Evolutionary conservation across 1,140 invertebrate genomes (phyloP), one percentile per base, ranked within the genome.

Genomic region (Drosophila micromelanica): DNA sequence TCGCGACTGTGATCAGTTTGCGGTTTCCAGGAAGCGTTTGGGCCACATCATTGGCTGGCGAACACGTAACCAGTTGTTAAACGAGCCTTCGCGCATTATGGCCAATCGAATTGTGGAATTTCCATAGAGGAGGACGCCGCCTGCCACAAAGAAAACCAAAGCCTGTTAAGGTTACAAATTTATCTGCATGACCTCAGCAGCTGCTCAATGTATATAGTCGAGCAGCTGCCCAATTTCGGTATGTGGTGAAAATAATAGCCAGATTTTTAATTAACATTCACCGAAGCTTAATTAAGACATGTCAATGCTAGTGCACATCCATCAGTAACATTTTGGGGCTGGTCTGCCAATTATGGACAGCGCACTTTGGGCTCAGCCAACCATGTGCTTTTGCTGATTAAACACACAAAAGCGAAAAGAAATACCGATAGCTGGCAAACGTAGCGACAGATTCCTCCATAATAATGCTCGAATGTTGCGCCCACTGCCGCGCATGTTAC

Each of bases 21-120:
- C 49, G 59, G 64, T 51, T 87, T 82, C 75, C 82, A 86, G 82
- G 82, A 86, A 86, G 78, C 64, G 69, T 68, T 70, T 82, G 71
- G 78, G 51, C 64, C 59, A 56, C 46, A 63, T 42, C 54, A 62
- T 54, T 42, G 64, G 64, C 54, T 59, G 59, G 46, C 35, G 49
- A 52, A 75, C 63, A 85, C 80, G 82, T 86, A 86, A 86, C 82
- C 67, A 78, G 78, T 86, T 78, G 82, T 82, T 84, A 86, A 86
- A 89, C 84, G 76, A 78, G 82, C 78, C 82, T 71, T 55, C 60
- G 46, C 62, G 70, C 59, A 76, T 74, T 75, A 76, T 85, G 63
- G 77, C 80, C 80, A 84, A 82, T 79, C 78, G 75, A 84, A 67
- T 76, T 71, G 77, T 72, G 78, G 72, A 72, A 61, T 68, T 76